Base-by-base conservation (phyloP, 1,140 invertebrate species). In the Aphaenogaster floridana region DNA sequence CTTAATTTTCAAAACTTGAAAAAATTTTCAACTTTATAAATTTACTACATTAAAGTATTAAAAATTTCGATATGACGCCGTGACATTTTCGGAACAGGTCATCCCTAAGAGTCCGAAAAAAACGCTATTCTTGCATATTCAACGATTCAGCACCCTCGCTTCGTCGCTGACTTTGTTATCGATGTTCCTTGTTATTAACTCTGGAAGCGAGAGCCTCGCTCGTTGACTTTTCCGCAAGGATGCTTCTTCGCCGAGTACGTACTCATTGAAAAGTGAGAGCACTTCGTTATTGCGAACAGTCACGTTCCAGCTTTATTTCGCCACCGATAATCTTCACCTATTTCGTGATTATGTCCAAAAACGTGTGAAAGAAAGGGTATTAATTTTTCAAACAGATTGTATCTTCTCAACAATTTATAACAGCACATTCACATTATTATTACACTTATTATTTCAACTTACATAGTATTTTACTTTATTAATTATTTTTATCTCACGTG, bases 231-330 rank as follows among this genome's bases (percentile, higher is more conserved):
- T 74, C 61, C 80, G 63, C 59, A 77, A 91, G 89, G 86, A 86
- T 85, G 88, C 92, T 91, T 88, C 89, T 91, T 54, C 87, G 88
- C 54, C 21, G 28, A 81, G 61, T 74, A 50, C 78, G 74, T 36
- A 59, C 80, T 88, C 80, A 66, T 89, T 89, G 90, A 93, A 92
- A 93, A 85, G 85, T 90, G 90, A 94, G 93, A 76, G 76, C 81
- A 80, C 88, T 90, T 88, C 80, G 80, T 80, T 86, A 89, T 74
- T 90, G 91, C 39, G 64, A 42, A 93, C 92, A 91, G 92, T 87
- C 92, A 90, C 88, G 92, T 88, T 91, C 90, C 88, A 92, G 90
- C 91, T 94, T 90, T 88, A 89, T 93, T 92, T 91, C 89, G 77
- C 86, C 81, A 66, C 9, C 15, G 3, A 13, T 28, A 50, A 64